Base-by-base conservation (phyloP, 2,888 invertebrate genomes). In the Ypsolopha sequella region DNA sequence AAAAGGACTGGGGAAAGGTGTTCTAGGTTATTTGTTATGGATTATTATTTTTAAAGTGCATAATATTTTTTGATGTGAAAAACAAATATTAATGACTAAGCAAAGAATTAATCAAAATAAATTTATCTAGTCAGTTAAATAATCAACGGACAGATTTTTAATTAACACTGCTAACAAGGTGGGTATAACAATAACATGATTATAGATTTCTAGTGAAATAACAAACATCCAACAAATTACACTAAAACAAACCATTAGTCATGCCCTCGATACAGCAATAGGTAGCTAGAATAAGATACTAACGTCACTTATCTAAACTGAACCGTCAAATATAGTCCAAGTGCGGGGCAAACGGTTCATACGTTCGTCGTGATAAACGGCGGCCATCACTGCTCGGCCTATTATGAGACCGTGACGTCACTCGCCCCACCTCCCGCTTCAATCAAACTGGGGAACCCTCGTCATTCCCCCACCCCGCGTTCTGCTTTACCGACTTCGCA, bases 401-500 rank as follows among this genome's bases (percentile, higher is more conserved):
- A 85, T 86, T 85, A 85, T 84, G 76, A 85, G 84, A 80, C 80
- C 76, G 76, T 85, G 86, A 86, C 85, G 86, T 86, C 86, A 86
- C 81, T 74, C 85, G 81, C 80, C 79, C 75, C 80, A 63, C 80
- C 79, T 75, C 81, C 77, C 70, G 77, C 79, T 82, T 82, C 84
- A 81, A 84, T 82, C 84, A 84, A 79, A 80, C 76, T 66, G 81
- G 77, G 82, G 84, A 81, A 85, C 84, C 86, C 86, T 85, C 84
- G 82, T 84, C 84, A 84, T 74, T 73, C 75, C 80, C 81, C 85
- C 85, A 84, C 85, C 84, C 84, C 64, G 74, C 82, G 82, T 79
- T 80, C 72, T 79, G 81, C 80, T 80, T 78, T 79, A 84, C 84
- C 82, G 85, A 85, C 84, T 85, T 76, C 71, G 80, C 82, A 85